Base-by-base conservation (phyloP, 1,140 invertebrate genomes). In the Philaenus spumarius region DNA sequence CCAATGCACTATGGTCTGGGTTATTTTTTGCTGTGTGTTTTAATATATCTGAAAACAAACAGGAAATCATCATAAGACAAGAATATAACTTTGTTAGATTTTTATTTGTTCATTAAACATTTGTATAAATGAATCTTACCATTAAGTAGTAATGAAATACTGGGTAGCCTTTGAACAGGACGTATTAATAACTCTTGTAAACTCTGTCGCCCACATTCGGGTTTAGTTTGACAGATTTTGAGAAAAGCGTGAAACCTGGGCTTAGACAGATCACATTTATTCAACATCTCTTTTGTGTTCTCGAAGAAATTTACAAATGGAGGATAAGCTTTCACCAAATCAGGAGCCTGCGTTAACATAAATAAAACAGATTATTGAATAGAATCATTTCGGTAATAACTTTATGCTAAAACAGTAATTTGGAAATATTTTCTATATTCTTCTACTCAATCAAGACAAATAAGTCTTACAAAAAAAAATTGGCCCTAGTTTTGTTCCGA, bases 271-370 rank as follows among this genome's bases (percentile, higher is more conserved):
- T 96, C 93, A 78, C 93, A 97, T 68, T 88, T 82, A 60, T 84
- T 76, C 64, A 99, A 81, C 77, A 89, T 92, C 68, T 95, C 89
- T 74, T 97, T 97, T 68, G 93, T 93, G 71, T 93, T 90, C 73
- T 98, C 94, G 73, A 97, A 98, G 72, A 92, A 98, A 74, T 98
- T 98, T 11, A 98, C 88, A 75, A 96, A 99, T 5, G 94, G 92
- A 47, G 95, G 95, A 78, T 99, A 99, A 0, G 93, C 90, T 74
- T 93, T 95, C 46, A 89, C 80, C 62, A 98, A 77, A 68, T 87
- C 85, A 22, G 81, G 80, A 42, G 83, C 81, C 66, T 69, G 46
- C 43, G 60, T 63, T 45, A 17, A 54, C 40, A 15, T 4, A 20
- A 43, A 43, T 12, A 43, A 9, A 39, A 39, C 35, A 39, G 9